Evolutionary conservation across 2,113 vertebrate genomes (phyloP).

Genomic region (Pseudorectes ferrugineus): DNA sequence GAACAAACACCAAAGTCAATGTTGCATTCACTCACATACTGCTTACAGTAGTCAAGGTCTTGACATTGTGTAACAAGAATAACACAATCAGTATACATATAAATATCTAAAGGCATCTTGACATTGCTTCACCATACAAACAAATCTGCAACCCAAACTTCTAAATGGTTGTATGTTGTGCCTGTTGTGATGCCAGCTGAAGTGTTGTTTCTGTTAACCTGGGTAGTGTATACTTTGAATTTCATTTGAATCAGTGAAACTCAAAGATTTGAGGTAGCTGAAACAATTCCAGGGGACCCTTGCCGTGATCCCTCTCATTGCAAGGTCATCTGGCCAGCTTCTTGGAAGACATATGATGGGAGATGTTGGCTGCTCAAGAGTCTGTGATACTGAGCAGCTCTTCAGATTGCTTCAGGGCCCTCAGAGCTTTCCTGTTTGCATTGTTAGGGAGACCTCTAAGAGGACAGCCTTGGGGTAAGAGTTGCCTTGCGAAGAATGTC

Average conservation of each 20-base stretch:
- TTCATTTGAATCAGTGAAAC: neutral
- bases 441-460: neutral
- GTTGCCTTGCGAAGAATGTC: neutral
- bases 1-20: neutral
- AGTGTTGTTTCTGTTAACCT: neutral
- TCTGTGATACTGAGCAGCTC: neutral
- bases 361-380: neutral
- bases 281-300: neutral
- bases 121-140: neutral
- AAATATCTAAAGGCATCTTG: neutral
- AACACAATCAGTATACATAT: neutral
- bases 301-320: neutral
- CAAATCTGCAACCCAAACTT: conserved; percentile 21
- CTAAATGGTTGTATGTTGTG: neutral
- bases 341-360: neutral
- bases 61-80: neutral
- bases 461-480: neutral
- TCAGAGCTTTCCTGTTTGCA: neutral
- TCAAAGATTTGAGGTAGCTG: neutral
- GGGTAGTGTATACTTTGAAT: neutral
- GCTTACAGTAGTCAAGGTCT: neutral
- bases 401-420: neutral
- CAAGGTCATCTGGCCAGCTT: neutral
- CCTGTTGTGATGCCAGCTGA: neutral
- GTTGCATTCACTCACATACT: neutral